Conservation (phyloP, 2,888 invertebrate genomes). For the Nomada lathburiana region DNA sequence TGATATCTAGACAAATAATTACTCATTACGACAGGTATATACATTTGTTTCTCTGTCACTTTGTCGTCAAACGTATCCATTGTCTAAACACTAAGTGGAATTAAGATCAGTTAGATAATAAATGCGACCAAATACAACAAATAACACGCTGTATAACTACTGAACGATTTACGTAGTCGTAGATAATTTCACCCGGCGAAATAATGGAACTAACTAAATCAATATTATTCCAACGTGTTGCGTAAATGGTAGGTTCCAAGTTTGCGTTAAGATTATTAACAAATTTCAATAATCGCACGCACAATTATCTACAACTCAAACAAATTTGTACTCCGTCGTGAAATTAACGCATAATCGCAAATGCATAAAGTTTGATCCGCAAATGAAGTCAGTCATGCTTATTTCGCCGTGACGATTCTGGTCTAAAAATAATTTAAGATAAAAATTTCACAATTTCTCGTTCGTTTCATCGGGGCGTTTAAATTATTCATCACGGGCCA, state of each 20-base stretch:
- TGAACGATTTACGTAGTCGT: neutral
- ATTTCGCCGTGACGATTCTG: neutral
- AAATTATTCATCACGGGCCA: conserved; percentile 52
- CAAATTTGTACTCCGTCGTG: too few relatives aligned
- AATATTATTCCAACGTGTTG: neutral
- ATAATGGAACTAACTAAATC: neutral
- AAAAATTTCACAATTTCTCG: conserved; percentile 24
- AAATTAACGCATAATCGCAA: neutral
- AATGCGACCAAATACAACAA: neutral
- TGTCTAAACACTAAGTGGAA: too few relatives aligned
- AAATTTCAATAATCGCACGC: too few relatives aligned
- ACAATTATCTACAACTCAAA: too few relatives aligned
- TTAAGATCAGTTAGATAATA: neutral
- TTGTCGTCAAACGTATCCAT: too few relatives aligned
- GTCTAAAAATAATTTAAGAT: conserved; percentile 5
- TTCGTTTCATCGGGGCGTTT: conserved; percentile 21
- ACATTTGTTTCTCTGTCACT: too few relatives aligned
- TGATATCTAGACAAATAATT: neutral
- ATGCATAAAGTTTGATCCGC: neutral
- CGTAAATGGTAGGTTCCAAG: neutral
- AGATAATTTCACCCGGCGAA: neutral
- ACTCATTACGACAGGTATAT: too few relatives aligned
- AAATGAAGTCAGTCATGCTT: neutral
- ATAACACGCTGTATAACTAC: neutral
- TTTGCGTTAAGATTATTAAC: too few relatives aligned